Base-by-base conservation (phyloP, 2,888 invertebrate genomes). In the Rhamnusium bicolor region DNA sequence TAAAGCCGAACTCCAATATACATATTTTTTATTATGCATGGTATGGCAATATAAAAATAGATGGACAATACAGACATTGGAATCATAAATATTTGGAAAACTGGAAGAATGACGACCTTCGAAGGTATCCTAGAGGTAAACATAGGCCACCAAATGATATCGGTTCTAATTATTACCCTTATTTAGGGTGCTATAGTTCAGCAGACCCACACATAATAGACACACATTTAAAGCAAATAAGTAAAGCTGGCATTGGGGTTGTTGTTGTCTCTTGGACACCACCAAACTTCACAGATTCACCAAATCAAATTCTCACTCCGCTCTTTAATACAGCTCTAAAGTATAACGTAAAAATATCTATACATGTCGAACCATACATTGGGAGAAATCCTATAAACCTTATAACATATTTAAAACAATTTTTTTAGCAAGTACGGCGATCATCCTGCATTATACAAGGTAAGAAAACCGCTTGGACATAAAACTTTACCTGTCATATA, bases 341-440 rank as follows among this genome's bases (percentile, higher is more conserved):
- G 70, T 86, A 89, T 76, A 84, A 87, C 51, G 80, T 90, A 4
- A 89, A 91, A 89, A 87, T 92, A 14, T 89, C 91, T 1, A 87
- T 91, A 24, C 91, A 91, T 79, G 88, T 92, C 53, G 91, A 91
- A 77, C 91, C 92, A 2, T 92, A 91, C 81, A 84, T 87, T 63
- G 88, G 88, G 40, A 84, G 90, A 73, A 89, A 89, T 81, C 89
- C 89, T 0, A 87, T 89, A 46, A 89, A 89, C 80, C 82, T 90
- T 21, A 83, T 87, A 32, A 84, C 87, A 53, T 86, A 90, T 80
- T 85, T 90, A 58, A 84, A 86, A 75, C 85, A 87, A 66, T 86
- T 89, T 73, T n/a, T 87, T 87, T 71, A 87, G 88, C 71, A 88
- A 85, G 47, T 91, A 90, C 79, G 89, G 89, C 8, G 85, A 86